Conservation (phyloP, 1,140 invertebrate genomes). For the Dysdera silvatica region DNA sequence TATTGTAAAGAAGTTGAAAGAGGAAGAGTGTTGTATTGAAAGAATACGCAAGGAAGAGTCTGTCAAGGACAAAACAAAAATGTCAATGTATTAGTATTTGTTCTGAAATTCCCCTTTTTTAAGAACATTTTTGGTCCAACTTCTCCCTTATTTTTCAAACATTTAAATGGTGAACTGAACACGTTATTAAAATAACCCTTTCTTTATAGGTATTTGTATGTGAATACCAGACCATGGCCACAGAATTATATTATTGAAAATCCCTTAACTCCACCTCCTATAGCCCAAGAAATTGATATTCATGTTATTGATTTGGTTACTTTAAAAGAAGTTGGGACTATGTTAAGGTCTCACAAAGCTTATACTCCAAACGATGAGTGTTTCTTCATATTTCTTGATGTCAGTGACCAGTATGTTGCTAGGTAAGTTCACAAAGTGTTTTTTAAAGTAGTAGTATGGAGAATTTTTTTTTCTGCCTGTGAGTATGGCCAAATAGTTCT, state of each 20-base stretch:
- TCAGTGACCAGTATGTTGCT: conserved; percentile 74
- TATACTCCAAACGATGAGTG: conserved; percentile 81
- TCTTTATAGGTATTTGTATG: conserved; percentile 64
- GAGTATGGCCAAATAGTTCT: too few relatives aligned
- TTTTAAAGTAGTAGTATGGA: neutral
- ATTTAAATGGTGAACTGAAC: too few relatives aligned
- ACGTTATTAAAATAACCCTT: too few relatives aligned
- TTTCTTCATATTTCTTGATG: conserved; percentile 82
- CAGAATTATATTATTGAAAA: conserved; percentile 66
- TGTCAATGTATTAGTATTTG: too few relatives aligned
- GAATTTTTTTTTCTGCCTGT: too few relatives aligned
- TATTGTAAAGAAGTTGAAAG: too few relatives aligned
- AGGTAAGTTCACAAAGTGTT: conserved; percentile 51
- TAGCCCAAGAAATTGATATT: conserved; percentile 85
- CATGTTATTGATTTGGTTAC: conserved; percentile 77
- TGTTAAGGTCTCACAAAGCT: conserved; percentile 73
- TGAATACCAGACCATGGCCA: conserved; percentile 79
- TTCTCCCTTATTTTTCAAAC: too few relatives aligned
- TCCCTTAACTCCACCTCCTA: conserved; percentile 71
- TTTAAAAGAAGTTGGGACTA: conserved; percentile 68
- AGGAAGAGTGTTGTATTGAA: too few relatives aligned
- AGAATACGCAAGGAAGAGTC: too few relatives aligned
- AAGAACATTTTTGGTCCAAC: too few relatives aligned
- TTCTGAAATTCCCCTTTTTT: too few relatives aligned
- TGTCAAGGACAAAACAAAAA: too few relatives aligned